Conservation (phyloP, 2,113 vertebrate genomes). For the Cyphotilapia sp. region DNA sequence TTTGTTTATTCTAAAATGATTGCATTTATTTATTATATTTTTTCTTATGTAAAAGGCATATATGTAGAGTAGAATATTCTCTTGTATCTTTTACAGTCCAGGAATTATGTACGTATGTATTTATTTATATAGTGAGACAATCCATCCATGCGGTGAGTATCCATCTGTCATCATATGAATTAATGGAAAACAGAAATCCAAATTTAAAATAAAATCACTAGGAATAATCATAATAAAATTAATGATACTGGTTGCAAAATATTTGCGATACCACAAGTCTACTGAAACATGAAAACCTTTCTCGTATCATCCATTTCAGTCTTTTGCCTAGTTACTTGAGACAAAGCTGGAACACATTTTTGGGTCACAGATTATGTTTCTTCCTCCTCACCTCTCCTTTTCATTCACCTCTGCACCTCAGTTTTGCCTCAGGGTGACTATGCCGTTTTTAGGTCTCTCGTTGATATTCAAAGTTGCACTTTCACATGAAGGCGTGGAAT, state of each 20-base stretch:
- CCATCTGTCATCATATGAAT: neutral
- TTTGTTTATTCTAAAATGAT: neutral
- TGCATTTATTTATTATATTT: neutral
- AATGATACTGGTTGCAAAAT: neutral
- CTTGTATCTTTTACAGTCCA: neutral
- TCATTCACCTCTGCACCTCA: neutral
- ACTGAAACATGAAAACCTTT: neutral
- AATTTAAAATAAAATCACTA: neutral
- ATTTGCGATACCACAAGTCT: neutral
- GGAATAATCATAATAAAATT: neutral
- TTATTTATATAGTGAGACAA: neutral
- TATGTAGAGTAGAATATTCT: neutral
- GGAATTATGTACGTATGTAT: neutral
- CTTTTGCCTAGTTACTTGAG: neutral
- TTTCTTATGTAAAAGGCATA: neutral
- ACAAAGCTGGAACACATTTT: neutral
- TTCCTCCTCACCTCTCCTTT: neutral
- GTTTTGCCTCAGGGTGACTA: neutral
- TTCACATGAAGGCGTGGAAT: neutral
- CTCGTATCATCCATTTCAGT: neutral
- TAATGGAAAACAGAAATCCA: neutral
- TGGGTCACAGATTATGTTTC: neutral
- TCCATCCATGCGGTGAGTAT: fast-evolving
- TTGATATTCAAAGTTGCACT: conserved; percentile 37
- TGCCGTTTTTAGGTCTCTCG: neutral